These are phyloP conservation scores for Drosophila insularis DNA, from an alignment of 1,140 invertebrate species.

Conservation along the genomic window DNA sequence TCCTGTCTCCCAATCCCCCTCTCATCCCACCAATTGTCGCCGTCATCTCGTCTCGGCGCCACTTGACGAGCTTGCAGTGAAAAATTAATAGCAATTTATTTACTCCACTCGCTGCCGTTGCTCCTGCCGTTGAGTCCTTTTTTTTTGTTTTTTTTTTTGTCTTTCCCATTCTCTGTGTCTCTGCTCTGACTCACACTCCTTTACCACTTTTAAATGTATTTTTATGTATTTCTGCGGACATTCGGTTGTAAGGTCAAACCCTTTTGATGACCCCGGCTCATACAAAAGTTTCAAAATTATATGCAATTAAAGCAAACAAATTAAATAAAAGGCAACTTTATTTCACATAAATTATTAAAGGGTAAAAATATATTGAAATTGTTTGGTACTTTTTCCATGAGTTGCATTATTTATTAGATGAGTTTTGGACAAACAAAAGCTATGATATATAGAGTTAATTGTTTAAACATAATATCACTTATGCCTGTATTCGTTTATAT, in stretches of 20 bases:
- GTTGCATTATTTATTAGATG: constrained; percentile 6
- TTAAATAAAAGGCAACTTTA: constrained; percentile 63
- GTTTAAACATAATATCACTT: no score
- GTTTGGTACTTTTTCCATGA: constrained; percentile 7
- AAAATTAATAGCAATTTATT: constrained; percentile 82
- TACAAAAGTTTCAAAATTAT: constrained; percentile 73
- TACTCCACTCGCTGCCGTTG: constrained; percentile 35
- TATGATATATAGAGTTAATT: background rate
- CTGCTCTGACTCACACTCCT: background rate
- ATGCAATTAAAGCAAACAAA: constrained; percentile 77
- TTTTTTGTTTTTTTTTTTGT: constrained; percentile 7
- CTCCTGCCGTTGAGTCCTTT: constrained; percentile 12
- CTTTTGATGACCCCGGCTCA: constrained; percentile 21
- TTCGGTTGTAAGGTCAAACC: constrained; percentile 52
- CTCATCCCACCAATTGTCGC: background rate
- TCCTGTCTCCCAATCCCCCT: background rate
- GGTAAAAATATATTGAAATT: constrained; percentile 37
- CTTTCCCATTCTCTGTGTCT: constrained; percentile 1
- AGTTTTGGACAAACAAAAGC: background rate
- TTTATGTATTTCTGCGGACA: constrained; percentile 43
- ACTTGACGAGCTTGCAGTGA: constrained; percentile 74
- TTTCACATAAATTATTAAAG: constrained; percentile 30
- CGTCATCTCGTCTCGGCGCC: constrained; percentile 62
- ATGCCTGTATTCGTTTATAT: background rate
- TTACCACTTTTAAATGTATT: constrained; percentile 56